phyloP scores from a whole-genome alignment of 2,113 vertebrate genomes.

The Conger conger region DNA sequence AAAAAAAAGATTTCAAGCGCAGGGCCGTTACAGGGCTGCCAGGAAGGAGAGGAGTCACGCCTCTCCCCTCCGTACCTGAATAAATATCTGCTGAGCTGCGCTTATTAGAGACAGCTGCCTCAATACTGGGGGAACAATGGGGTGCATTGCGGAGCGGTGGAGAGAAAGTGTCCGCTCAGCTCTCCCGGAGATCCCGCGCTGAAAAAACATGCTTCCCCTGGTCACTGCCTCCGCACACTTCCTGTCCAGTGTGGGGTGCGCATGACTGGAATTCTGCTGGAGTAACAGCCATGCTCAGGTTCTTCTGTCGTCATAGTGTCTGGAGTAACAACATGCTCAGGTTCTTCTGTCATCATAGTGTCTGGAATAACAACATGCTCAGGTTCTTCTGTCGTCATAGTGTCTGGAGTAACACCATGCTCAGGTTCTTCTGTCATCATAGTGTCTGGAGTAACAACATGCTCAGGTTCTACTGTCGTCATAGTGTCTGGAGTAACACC shows the following conservation, averaged over 20 bases:
- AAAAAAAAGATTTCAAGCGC: constrained; percentile 58
- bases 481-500: no score
- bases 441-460: no score
- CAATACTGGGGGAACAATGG: constrained; percentile 38
- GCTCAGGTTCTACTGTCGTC: no score
- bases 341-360: no score
- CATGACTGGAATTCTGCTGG: not conserved
- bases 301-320: no score
- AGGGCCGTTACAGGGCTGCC: constrained; percentile 56
- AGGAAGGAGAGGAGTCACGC: constrained; percentile 61
- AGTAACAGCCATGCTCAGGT: no score
- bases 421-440: no score
- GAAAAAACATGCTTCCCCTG: not conserved
- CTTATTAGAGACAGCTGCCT: constrained; percentile 75
- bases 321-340: no score
- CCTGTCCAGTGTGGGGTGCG: not conserved
- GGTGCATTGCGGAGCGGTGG: constrained; percentile 11
- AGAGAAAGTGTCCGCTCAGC: constrained; percentile 56
- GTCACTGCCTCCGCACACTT: not conserved
- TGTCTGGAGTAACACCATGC: no score
- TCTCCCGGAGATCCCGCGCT: constrained; percentile 31
- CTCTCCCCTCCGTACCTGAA: constrained; percentile 66
- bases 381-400: no score
- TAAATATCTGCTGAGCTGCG: constrained; percentile 65
- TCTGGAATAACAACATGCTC: no score